These are phyloP conservation scores for Acrocyrtus sp. DNA, from an alignment of 2,888 invertebrate genomes.

Conservation along the genomic window DNA sequence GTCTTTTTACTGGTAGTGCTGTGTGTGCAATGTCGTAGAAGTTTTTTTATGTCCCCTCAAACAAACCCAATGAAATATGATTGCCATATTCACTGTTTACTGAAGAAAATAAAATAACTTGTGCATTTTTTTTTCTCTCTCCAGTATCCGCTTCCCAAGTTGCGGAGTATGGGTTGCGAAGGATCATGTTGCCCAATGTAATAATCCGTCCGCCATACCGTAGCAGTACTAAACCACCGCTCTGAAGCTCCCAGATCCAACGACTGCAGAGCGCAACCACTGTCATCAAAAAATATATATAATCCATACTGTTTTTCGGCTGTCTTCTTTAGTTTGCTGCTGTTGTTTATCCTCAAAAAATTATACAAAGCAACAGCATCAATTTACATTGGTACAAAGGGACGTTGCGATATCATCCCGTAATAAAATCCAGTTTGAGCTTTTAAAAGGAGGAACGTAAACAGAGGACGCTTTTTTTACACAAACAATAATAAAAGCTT, in stretches of 20 bases:
- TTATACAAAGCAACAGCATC: background rate
- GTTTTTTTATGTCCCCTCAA: slow-evolving; percentile 17
- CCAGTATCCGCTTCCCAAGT: background rate
- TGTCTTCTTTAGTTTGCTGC: background rate
- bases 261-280: background rate
- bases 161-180: background rate
- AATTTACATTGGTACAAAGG: background rate
- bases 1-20: background rate
- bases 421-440: background rate
- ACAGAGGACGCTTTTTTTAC: background rate
- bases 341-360: background rate
- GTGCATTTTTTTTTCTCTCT: background rate
- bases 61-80: slow-evolving; percentile 25
- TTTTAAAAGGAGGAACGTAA: background rate
- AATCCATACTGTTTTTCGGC: too few species aligned
- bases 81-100: slow-evolving; percentile 17
- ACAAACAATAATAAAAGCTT: background rate
- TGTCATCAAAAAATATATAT: background rate
- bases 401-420: background rate
- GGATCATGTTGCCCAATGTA: slow-evolving; percentile 8
- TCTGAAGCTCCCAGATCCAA: too few species aligned
- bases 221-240: background rate
- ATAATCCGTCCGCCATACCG: background rate
- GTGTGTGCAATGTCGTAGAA: slow-evolving; percentile 8
- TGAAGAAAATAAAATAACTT: slow-evolving; percentile 2